Percentiles rank a stretch among this genome's conserved stretches.
phyloP scores from a whole-genome alignment of 1,140 invertebrate species.

The Pachypeltis micranthus region DNA sequence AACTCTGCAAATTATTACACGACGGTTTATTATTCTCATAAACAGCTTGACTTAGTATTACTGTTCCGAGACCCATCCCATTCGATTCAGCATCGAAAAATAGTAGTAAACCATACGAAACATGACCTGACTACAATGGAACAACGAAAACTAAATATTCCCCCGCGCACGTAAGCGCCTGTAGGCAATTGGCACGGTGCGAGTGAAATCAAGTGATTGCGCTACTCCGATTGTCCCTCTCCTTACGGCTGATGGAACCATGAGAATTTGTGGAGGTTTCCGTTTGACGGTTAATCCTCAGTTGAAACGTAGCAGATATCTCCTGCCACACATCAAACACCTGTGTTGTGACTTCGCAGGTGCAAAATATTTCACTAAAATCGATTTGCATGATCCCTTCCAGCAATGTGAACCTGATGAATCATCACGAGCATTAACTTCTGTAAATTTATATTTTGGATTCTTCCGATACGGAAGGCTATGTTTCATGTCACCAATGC shows the following conservation, averaged over 20 bases:
- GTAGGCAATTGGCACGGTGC: too few relatives aligned
- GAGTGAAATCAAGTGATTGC: too few relatives aligned
- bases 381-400: conserved; percentile 7
- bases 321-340: neutral
- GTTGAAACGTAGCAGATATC: too few relatives aligned
- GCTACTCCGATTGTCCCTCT: conserved; percentile 11
- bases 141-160: too few relatives aligned
- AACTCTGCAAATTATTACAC: too few relatives aligned
- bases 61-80: too few relatives aligned
- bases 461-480: neutral
- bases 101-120: too few relatives aligned
- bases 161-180: too few relatives aligned
- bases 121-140: too few relatives aligned
- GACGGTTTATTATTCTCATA: too few relatives aligned
- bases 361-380: conserved; percentile 3
- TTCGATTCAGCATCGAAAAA: too few relatives aligned
- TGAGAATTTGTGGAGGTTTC: conserved; percentile 13
- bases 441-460: neutral
- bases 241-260: conserved; percentile 1
- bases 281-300: conserved; percentile 1
- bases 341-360: neutral
- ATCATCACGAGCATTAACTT: neutral
- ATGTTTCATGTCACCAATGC: neutral
- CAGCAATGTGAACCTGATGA: neutral
- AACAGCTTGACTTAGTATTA: too few relatives aligned